Evolutionary conservation across 2,888 invertebrate genomes (phyloP), one percentile per base, ranked within the genome.

Genomic region (Homarus gammarus): DNA sequence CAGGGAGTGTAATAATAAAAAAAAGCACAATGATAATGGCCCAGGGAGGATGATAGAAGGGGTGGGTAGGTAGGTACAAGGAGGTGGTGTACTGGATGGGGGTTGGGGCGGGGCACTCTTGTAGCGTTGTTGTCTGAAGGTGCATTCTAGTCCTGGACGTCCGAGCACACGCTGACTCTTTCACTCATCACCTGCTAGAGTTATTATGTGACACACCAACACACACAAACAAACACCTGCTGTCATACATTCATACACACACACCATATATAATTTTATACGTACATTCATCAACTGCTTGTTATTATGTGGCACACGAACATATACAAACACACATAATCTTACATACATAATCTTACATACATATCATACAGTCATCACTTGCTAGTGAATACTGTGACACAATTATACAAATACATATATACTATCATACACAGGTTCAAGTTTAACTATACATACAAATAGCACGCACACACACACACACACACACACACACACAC

Each of bases 71-170:
- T 27, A 15, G n/a, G n/a, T n/a, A n/a, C n/a, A n/a, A 31, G 38
- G 44, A 36, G 73, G n/a, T 36, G 6, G 49, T 75, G 38, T 44
- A 40, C 38, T 15, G 38, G n/a, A 33, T 15, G 38, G n/a, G 18
- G 40, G 38, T 33, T 40, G 73, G 22, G 12, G 73, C 36, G 38
- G 64, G 36, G n/a, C 73, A n/a, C 73, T 36, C 40, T 22, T 18
- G 22, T 22, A 73, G 73, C 18, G 10, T 18, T 38, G 78, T 78
- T 79, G 81, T 64, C 36, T 81, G 40, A 40, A 81, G 64, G 56
- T 64, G 81, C 64, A 81, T n/a, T 81, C 81, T 81, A 81, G 81
- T 81, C 81, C 81, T 64, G 31, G n/a, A 33, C 40, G 51, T 36
- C 36, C 64, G 81, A 61, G 61, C 81, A 27, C 81, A 38, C n/a